Percentiles rank a stretch among this genome's conserved stretches.
Conservation (phyloP, 1,140 invertebrate genomes). For the Cotesia chilonis region DNA sequence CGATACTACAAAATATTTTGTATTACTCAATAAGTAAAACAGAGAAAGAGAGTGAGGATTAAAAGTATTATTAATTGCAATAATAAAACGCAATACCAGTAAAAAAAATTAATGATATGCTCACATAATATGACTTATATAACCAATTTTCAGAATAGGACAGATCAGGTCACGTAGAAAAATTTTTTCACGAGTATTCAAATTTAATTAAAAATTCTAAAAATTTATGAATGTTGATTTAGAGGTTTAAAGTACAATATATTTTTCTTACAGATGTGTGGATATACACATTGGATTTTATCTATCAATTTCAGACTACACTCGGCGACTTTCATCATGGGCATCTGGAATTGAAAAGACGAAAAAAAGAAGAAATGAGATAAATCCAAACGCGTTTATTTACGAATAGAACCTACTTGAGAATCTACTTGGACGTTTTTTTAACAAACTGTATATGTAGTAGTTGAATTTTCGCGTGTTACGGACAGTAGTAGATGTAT, state of each 20-base stretch:
- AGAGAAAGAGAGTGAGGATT: not conserved
- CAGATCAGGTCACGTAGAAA: too few relatives aligned
- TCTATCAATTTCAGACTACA: conserved; percentile 17
- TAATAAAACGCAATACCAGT: too few relatives aligned
- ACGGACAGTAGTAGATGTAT: conserved; percentile 33
- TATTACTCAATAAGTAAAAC: not conserved
- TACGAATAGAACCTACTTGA: conserved; percentile 37
- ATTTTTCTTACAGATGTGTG: not conserved
- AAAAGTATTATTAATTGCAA: not conserved
- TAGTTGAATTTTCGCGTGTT: conserved; percentile 31
- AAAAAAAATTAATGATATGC: too few relatives aligned
- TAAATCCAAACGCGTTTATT: conserved; percentile 44
- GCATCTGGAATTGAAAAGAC: conserved; percentile 8
- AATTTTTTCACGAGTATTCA: too few relatives aligned
- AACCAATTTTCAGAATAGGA: too few relatives aligned
- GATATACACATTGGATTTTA: conserved; percentile 1
- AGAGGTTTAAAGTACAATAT: too few relatives aligned
- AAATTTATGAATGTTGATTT: too few relatives aligned
- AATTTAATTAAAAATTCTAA: too few relatives aligned
- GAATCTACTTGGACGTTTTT: conserved; percentile 40
- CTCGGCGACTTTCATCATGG: not conserved
- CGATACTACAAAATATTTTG: not conserved
- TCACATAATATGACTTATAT: too few relatives aligned
- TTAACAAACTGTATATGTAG: conserved; percentile 27
- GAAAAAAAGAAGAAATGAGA: conserved; percentile 22